These are phyloP conservation scores for Buathra laborator DNA, from an alignment of 2,888 invertebrate species.

Conservation along the genomic window DNA sequence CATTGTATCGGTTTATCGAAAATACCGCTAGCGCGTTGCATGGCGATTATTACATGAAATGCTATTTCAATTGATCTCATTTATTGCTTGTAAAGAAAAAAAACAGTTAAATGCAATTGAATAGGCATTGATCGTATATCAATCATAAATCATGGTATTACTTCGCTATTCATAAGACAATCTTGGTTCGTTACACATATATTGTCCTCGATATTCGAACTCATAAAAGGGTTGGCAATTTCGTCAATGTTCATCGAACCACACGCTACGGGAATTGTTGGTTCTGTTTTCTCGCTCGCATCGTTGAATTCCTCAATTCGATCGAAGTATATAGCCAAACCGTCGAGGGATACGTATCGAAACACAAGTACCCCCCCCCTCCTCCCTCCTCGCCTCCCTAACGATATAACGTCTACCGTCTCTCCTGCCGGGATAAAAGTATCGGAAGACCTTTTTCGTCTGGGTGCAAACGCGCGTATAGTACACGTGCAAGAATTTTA, in stretches of 20 bases:
- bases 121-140: not conserved
- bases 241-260: slow-evolving; percentile 12
- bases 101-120: not conserved
- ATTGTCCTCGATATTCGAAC: not conserved
- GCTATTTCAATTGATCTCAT: not conserved
- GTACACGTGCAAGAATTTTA: slow-evolving; percentile 53
- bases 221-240: slow-evolving; percentile 10
- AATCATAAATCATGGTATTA: slow-evolving; percentile 5
- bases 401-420: slow-evolving; percentile 9
- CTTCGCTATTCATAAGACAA: not conserved
- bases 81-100: not conserved
- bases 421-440: slow-evolving; percentile 31
- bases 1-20: slow-evolving; percentile 18
- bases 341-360: slow-evolving; percentile 1
- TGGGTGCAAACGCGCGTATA: slow-evolving; percentile 28
- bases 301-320: slow-evolving; percentile 32
- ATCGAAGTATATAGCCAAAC: not conserved
- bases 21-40: not conserved
- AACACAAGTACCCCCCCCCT: not conserved
- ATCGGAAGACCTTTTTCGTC: slow-evolving; percentile 52
- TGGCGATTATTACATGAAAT: not conserved
- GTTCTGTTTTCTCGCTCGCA: slow-evolving; percentile 23
- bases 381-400: too few relatives aligned
- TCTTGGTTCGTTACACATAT: slow-evolving; percentile 12
- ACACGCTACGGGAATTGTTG: not conserved